phyloP scores from a whole-genome alignment of 2,888 invertebrate species.

The Tetrapedia diversipes region DNA sequence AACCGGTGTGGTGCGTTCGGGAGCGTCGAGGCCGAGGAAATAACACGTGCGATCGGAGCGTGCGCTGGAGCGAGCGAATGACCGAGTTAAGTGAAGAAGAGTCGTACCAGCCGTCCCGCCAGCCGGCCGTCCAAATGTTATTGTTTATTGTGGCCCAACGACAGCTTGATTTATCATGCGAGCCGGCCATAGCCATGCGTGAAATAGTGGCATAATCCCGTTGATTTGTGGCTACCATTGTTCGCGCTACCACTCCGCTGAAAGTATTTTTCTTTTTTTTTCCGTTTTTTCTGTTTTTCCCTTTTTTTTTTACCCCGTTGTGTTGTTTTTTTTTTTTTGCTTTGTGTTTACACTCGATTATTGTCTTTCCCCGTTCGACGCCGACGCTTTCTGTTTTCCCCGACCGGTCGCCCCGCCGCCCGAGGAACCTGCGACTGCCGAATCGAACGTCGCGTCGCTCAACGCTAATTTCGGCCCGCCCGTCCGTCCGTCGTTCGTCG shows the following conservation, averaged over 20 bases:
- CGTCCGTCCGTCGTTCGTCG: background rate
- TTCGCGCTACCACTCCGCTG: conserved; percentile 76
- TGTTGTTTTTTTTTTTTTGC: conserved; percentile 45
- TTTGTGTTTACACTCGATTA: conserved; percentile 68
- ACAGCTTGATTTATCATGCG: conserved; percentile 80
- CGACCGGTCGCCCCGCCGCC: conserved; percentile 17
- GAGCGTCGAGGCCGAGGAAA: conserved; percentile 65
- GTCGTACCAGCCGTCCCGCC: conserved; percentile 74
- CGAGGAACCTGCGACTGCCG: background rate
- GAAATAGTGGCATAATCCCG: conserved; percentile 82
- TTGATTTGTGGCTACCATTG: conserved; percentile 81
- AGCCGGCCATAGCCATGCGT: conserved; percentile 77
- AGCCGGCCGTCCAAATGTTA: conserved; percentile 77
- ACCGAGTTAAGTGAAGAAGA: conserved; percentile 75
- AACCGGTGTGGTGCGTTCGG: conserved; percentile 61
- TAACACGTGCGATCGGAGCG: conserved; percentile 68
- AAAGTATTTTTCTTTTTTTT: conserved; percentile 71
- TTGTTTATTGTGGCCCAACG: conserved; percentile 79
- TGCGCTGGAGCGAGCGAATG: conserved; percentile 69
- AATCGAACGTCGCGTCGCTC: background rate
- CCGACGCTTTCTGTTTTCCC: conserved; percentile 56
- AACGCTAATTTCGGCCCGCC: conserved; percentile 11
- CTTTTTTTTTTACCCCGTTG: conserved; percentile 13
- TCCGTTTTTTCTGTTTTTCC: conserved; percentile 52
- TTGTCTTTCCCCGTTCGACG: conserved; percentile 62